Percentiles rank a stretch among this genome's conserved stretches.
phyloP scores from a whole-genome alignment of 1,140 invertebrate genomes.

The Heliconius eleuchia region DNA sequence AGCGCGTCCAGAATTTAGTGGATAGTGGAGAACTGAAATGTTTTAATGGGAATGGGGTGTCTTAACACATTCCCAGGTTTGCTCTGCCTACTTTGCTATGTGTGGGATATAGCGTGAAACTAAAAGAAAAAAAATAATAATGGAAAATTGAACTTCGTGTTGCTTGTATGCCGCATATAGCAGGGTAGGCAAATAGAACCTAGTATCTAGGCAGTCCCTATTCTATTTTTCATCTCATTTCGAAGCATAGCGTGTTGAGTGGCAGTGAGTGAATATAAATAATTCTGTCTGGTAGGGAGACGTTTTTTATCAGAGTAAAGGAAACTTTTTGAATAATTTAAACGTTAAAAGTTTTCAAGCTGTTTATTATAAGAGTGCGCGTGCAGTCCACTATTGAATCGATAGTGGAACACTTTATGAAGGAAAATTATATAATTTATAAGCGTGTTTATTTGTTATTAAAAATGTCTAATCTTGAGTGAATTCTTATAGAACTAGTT shows the following conservation, averaged over 20 bases:
- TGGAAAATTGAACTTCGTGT: too few relatives aligned
- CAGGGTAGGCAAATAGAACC: too few relatives aligned
- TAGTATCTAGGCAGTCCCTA: too few relatives aligned
- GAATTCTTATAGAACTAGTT: too few relatives aligned
- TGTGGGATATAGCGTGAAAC: background rate
- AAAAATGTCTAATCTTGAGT: too few relatives aligned
- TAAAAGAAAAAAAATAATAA: background rate
- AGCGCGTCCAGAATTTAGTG: too few relatives aligned
- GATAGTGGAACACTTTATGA: background rate
- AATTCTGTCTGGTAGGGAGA: background rate
- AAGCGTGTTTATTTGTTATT: background rate
- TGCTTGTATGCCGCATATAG: too few relatives aligned
- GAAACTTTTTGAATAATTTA: conserved; percentile 12
- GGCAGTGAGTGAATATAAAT: background rate
- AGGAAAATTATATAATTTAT: background rate
- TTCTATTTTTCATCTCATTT: background rate
- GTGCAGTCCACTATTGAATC: background rate
- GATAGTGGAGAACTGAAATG: too few relatives aligned
- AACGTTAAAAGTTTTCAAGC: background rate
- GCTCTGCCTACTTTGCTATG: background rate
- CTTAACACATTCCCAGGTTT: background rate
- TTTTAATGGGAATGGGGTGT: background rate
- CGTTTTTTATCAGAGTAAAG: background rate
- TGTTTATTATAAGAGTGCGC: background rate
- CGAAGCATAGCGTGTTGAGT: too few relatives aligned